Percentiles rank a stretch among this genome's conserved stretches.
phyloP scores from a whole-genome alignment of 2,888 invertebrate genomes.

The Ochropleura leucogaster region DNA sequence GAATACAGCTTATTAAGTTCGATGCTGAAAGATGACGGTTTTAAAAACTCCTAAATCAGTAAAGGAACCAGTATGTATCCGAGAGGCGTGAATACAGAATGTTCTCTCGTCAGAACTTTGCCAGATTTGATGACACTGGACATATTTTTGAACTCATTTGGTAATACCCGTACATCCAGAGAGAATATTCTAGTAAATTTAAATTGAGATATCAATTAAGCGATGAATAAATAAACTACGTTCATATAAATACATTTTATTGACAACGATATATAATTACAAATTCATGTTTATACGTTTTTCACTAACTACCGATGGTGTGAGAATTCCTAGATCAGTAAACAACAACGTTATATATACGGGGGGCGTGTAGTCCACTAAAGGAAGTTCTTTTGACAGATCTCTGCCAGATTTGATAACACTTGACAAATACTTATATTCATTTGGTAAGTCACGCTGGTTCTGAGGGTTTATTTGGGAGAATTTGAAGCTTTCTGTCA shows the following conservation, averaged over 20 bases:
- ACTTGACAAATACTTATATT: constrained; percentile 93
- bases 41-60: too few relatives aligned
- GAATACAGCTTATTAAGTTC: too few relatives aligned
- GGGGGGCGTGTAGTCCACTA: constrained; percentile 99
- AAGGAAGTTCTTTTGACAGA: constrained; percentile 93
- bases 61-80: too few relatives aligned
- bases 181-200: too few relatives aligned
- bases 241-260: constrained; percentile 45
- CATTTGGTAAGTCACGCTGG: constrained; percentile 96
- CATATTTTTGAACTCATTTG: too few relatives aligned
- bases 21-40: too few relatives aligned
- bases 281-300: constrained; percentile 99
- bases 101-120: too few relatives aligned
- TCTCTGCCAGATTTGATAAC: constrained; percentile 81
- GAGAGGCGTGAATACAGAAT: too few relatives aligned
- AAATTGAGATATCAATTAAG: neutral
- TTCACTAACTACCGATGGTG: constrained; percentile 99
- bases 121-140: too few relatives aligned
- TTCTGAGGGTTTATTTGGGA: constrained; percentile 97
- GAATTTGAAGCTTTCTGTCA: constrained; percentile 99
- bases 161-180: too few relatives aligned
- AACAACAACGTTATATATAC: constrained; percentile 97
- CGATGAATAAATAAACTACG: neutral
- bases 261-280: constrained; percentile 84
- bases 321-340: constrained; percentile 98